These are phyloP conservation scores for Leptestheria dahalacensis DNA, from an alignment of 1,140 invertebrate genomes.

Conservation along the genomic window DNA sequence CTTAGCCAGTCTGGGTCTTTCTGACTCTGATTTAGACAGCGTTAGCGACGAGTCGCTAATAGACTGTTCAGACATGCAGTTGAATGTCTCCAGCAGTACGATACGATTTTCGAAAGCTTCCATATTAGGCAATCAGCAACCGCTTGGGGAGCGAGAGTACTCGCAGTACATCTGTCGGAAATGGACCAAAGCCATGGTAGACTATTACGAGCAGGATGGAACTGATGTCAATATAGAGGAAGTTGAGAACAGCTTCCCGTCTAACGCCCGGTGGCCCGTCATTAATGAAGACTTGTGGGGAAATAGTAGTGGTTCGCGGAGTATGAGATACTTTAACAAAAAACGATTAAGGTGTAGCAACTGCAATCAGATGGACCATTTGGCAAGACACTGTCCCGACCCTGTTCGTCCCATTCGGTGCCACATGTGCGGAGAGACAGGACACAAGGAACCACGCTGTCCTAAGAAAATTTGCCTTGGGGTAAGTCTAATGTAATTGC, in stretches of 20 bases:
- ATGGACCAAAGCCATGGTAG: slow-evolving; percentile 1
- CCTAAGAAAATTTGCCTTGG: slow-evolving; percentile 2
- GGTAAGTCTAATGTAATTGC: not conserved
- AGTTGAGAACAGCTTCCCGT: not conserved
- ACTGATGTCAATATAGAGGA: not conserved
- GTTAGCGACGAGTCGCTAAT: not conserved
- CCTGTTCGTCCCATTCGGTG: not conserved
- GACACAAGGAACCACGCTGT: not conserved
- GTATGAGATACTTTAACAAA: not conserved
- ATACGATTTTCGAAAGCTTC: not conserved
- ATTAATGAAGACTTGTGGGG: not conserved
- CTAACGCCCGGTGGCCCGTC: not conserved
- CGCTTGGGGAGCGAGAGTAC: not conserved
- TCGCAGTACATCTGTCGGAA: not conserved
- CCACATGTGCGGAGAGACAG: not conserved
- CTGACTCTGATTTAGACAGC: not conserved
- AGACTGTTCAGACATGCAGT: not conserved
- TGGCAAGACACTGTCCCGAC: slow-evolving; percentile 1
- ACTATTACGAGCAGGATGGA: slow-evolving; percentile 4
- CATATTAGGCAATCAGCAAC: not conserved
- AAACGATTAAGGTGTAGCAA: slow-evolving; percentile 4
- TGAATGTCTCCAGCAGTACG: not conserved
- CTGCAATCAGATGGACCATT: slow-evolving; percentile 3
- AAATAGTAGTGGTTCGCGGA: not conserved
- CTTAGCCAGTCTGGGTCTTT: not conserved